Evolutionary conservation across 35 echinoderm and acorn worm species (phyloP), one percentile per base, ranked within the genome.

Genomic region (Heliocidaris tuberculata): DNA sequence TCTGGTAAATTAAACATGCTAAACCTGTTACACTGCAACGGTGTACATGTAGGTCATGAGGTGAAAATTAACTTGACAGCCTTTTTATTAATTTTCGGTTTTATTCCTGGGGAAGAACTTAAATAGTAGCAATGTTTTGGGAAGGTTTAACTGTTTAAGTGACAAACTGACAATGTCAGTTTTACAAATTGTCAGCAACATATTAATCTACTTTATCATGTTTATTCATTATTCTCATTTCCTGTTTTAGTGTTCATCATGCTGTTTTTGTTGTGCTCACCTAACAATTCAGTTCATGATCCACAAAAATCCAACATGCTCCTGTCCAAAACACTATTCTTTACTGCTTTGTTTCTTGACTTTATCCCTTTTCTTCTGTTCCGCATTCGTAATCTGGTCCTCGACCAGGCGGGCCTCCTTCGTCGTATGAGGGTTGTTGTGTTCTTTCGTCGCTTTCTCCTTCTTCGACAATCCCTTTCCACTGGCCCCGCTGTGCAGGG

Each of bases 341-440:
- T 96, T 98, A 85, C 95, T 98, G 61, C 49, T 96, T 48, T 98
- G 97, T 94, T 98, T 98, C 94, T 98, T 98, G 54, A 98, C 30
- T 94, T 98, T 98, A 13, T 98, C 97, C 71, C 96, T 98, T 50
- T 98, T 94, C 88, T 96, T 98, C 61, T 96, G 94, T 94, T 98
- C 97, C 12, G 97, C 94, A 90, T 98, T 96, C 31, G 96, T 98
- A 48, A 96, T 98, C 91, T 96, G 96, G 21, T 98, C 93, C 88
- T 95, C 96, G 11, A 92, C 95, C 50, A 95, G 95, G 7, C 97
- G 60, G n/a, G 93, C 97, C 54, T 98, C 97, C 86, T 94, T 96
- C 6, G 94, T 91, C 21, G 56, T 86, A 49, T 95, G 95, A 21
- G 95, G 92, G 21, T 94, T 94, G 65, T 92, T 94, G 86, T 96